A percentile compares a stretch with the other conserved stretches of the same genome.
Evolutionary conservation across 1,140 invertebrate species (phyloP).

Genomic region (Procambarus virginalis): DNA sequence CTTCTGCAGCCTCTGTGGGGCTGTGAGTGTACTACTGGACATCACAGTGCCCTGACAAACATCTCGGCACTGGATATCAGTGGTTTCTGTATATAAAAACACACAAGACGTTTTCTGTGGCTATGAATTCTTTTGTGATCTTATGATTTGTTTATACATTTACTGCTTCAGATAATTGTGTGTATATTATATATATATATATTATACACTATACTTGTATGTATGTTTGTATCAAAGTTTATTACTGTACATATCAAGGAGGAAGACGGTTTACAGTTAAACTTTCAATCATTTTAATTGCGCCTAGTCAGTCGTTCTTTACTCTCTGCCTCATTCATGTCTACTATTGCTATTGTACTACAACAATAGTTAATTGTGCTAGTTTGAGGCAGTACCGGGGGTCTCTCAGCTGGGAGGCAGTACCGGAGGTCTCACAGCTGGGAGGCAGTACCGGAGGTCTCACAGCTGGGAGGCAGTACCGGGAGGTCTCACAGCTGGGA

Average conservation of each 20-base stretch:
- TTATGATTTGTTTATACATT: slow-evolving; percentile 36
- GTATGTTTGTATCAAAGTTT: slow-evolving; percentile 64
- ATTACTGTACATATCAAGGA: slow-evolving; percentile 57
- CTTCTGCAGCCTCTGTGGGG: no score
- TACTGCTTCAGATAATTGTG: slow-evolving; percentile 61
- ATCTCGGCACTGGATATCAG: no score
- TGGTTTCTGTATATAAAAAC: slow-evolving; percentile 25
- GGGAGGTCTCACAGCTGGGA: no score
- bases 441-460: no score
- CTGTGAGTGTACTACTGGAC: no score
- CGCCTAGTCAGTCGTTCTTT: slow-evolving; percentile 47
- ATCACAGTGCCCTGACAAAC: no score
- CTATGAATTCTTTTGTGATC: slow-evolving; percentile 38
- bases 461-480: no score
- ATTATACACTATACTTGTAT: slow-evolving; percentile 38
- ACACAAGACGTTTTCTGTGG: slow-evolving; percentile 2
- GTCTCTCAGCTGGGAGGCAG: no score
- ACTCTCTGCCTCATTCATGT: slow-evolving; percentile 51
- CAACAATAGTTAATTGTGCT: background rate
- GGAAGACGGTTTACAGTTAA: slow-evolving; percentile 57
- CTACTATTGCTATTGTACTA: background rate
- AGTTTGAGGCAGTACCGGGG: background rate
- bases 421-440: no score
- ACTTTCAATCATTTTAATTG: slow-evolving; percentile 58
- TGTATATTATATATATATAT: slow-evolving; percentile 9